phyloP scores from a whole-genome alignment of 1,140 invertebrate species.

The Bombyx mandarina region DNA sequence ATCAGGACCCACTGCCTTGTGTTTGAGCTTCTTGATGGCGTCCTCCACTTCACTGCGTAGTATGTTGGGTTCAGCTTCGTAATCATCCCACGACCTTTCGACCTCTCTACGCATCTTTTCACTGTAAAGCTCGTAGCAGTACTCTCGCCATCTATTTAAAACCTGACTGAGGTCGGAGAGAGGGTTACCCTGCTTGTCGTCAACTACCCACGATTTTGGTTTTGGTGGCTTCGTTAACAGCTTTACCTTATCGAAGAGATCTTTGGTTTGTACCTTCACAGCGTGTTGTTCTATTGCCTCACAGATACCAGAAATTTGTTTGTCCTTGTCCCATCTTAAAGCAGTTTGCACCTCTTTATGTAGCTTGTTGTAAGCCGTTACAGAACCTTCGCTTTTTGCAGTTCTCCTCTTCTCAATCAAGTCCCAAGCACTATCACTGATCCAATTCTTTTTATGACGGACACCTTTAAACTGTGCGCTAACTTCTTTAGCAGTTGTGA shows the following conservation, averaged over 20 bases:
- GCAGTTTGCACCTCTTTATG: not conserved
- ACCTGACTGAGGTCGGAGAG: conserved; percentile 7
- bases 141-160: conserved; percentile 11
- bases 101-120: not conserved
- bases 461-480: not conserved
- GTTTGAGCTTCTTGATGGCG: conserved; percentile 6
- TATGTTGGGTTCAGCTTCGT: conserved; percentile 2
- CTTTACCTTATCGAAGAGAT: conserved; percentile 10
- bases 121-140: conserved; percentile 10
- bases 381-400: not conserved
- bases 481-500: not conserved
- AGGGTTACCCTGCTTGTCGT: conserved; percentile 6
- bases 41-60: conserved; percentile 6
- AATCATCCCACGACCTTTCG: not conserved
- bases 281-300: conserved; percentile 9
- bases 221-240: conserved; percentile 4
- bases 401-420: conserved; percentile 2
- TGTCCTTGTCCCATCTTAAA: conserved; percentile 4
- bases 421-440: not conserved
- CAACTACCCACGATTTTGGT: conserved; percentile 8
- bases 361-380: not conserved
- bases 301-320: conserved; percentile 8
- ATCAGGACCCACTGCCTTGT: conserved; percentile 9
- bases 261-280: conserved; percentile 4
- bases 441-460: not conserved